A percentile compares a stretch with the other conserved stretches of the same genome.
phyloP scores from a whole-genome alignment of 2,113 vertebrate species.

The Nesospiza acunhae region DNA sequence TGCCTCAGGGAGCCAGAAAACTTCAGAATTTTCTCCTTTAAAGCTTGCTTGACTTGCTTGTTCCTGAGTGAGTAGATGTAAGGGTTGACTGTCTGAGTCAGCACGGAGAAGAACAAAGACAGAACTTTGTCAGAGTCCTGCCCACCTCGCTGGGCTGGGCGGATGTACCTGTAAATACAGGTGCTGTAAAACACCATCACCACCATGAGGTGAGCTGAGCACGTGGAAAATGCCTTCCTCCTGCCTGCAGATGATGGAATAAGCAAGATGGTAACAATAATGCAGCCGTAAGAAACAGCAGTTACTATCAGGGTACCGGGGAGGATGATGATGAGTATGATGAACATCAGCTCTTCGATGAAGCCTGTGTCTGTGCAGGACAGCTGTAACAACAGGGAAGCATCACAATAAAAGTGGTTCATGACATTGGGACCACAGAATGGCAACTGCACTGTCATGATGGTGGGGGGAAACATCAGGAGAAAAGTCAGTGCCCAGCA shows the following conservation, averaged over 20 bases:
- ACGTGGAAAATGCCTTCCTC: conserved; percentile 60
- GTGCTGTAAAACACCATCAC: conserved; percentile 60
- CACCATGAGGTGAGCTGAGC: conserved; percentile 49
- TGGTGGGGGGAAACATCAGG: neutral
- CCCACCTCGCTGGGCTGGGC: neutral
- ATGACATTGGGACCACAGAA: conserved; percentile 36
- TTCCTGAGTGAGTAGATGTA: conserved; percentile 42
- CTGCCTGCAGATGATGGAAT: conserved; percentile 3
- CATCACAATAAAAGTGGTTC: conserved; percentile 32
- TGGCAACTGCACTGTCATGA: neutral
- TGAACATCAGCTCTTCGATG: neutral
- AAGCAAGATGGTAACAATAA: conserved; percentile 16
- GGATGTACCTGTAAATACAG: conserved; percentile 35
- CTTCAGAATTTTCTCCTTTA: neutral
- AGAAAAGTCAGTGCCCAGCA: conserved; percentile 12
- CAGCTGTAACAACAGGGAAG: neutral
- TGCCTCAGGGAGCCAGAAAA: neutral
- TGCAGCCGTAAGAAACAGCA: conserved; percentile 28
- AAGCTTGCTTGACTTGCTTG: neutral
- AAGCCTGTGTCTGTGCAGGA: neutral
- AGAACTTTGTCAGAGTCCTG: conserved; percentile 38
- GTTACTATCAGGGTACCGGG: neutral
- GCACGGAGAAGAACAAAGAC: conserved; percentile 53
- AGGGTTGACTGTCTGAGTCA: conserved; percentile 38
- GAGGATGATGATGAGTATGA: neutral